These are phyloP conservation scores for Oryzias dopingdopingensis DNA, from an alignment of 2,797 vertebrate species.

Conservation along the genomic window DNA sequence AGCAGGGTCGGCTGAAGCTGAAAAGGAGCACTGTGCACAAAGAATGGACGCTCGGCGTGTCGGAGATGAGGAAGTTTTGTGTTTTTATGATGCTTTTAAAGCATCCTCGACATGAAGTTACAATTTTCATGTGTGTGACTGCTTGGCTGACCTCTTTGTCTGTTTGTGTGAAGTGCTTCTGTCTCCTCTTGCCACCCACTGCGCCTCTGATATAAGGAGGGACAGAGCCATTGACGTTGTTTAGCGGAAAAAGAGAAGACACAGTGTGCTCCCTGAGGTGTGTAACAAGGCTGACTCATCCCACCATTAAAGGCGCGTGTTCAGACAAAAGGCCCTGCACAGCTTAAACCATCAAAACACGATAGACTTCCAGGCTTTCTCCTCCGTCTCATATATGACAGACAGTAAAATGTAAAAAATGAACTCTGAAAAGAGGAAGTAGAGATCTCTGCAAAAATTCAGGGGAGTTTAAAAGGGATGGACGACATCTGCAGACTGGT, in stretches of 20 bases:
- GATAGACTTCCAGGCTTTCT: conserved; percentile 11
- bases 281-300: conserved; percentile 74
- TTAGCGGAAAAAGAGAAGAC: conserved; percentile 51
- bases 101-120: conserved; percentile 9
- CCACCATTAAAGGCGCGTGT: conserved; percentile 44
- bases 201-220: conserved; percentile 47
- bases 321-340: conserved; percentile 35
- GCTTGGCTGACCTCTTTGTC: conserved; percentile 39
- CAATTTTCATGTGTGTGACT: conserved; percentile 12
- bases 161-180: conserved; percentile 38
- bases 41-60: conserved; percentile 1
- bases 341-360: conserved; percentile 42
- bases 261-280: conserved; percentile 56
- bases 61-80: conserved; percentile 5
- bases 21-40: conserved; percentile 1
- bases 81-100: conserved; percentile 14
- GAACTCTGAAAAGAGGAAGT: conserved; percentile 2
- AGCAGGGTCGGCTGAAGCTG: conserved; percentile 8
- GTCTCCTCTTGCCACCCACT: conserved; percentile 36
- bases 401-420: conserved; percentile 15
- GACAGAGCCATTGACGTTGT: conserved; percentile 53
- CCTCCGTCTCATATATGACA: conserved; percentile 10
- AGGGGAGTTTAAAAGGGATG: conserved; percentile 38
- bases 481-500: conserved; percentile 38
- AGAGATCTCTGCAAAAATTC: conserved; percentile 25